Conservation (phyloP, 2,888 invertebrate genomes). For the Ophioninae sp. region DNA sequence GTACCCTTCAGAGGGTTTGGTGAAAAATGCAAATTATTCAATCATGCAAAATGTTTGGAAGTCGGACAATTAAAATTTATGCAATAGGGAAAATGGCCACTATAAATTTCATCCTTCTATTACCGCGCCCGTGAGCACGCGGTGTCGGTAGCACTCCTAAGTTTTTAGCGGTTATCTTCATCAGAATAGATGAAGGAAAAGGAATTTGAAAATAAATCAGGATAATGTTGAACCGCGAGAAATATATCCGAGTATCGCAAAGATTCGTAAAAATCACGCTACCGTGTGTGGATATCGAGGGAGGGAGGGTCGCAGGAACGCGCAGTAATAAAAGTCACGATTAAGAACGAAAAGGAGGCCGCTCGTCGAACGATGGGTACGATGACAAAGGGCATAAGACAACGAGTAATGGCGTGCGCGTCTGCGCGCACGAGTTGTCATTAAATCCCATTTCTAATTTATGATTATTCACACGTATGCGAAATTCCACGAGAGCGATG, state of each 20-base stretch:
- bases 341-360: neutral
- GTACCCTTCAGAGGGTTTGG: too few species aligned
- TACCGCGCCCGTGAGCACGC: neutral
- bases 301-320: neutral
- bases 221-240: neutral
- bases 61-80: neutral
- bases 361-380: neutral
- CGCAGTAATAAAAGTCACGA: neutral
- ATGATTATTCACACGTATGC: neutral
- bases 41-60: too few species aligned
- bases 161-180: neutral
- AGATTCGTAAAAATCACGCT: neutral
- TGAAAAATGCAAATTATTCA: too few species aligned
- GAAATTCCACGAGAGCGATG: conserved; percentile 12
- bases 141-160: neutral
- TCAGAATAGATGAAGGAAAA: neutral
- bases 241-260: neutral
- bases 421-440: neutral
- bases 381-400: conserved; percentile 2
- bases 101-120: neutral
- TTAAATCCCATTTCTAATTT: conserved; percentile 23
- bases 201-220: neutral
- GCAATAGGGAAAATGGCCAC: neutral
- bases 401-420: neutral
- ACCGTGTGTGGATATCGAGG: neutral